Conservation (phyloP, 2,888 invertebrate genomes). For the Xylota sylvarum region DNA sequence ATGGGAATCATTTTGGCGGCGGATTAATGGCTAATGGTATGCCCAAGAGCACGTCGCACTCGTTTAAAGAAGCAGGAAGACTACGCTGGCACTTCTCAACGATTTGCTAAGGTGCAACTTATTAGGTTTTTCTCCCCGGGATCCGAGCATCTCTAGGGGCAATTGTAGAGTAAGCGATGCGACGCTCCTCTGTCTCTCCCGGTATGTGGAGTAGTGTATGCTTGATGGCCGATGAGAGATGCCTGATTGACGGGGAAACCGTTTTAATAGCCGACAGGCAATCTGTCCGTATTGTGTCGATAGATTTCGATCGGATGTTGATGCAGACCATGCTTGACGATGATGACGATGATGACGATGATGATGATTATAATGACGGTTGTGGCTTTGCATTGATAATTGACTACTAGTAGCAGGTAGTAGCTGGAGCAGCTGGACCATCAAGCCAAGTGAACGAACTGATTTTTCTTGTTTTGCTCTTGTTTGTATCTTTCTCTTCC, state of each 20-base stretch:
- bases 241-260: constrained; percentile 73
- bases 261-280: constrained; percentile 76
- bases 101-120: constrained; percentile 66
- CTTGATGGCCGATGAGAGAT: constrained; percentile 57
- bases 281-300: constrained; percentile 76
- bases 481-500: constrained; percentile 58
- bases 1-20: constrained; percentile 40
- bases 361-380: constrained; percentile 64
- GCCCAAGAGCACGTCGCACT: constrained; percentile 32
- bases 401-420: constrained; percentile 48
- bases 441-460: constrained; percentile 50
- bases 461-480: constrained; percentile 60
- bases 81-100: constrained; percentile 9
- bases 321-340: constrained; percentile 65
- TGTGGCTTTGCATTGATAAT: constrained; percentile 77
- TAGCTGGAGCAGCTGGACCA: constrained; percentile 18
- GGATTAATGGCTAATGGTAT: constrained; percentile 22
- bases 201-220: constrained; percentile 2
- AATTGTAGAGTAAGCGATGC: constrained; percentile 43
- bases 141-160: constrained; percentile 40
- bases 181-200: constrained; percentile 24
- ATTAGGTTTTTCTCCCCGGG: constrained; percentile 60
- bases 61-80: constrained; percentile 57
- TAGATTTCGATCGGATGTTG: constrained; percentile 73
- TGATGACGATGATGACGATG: constrained; percentile 55